Evolutionary conservation across 2,888 invertebrate genomes (phyloP).

Genomic region (Seladonia tumulorum): DNA sequence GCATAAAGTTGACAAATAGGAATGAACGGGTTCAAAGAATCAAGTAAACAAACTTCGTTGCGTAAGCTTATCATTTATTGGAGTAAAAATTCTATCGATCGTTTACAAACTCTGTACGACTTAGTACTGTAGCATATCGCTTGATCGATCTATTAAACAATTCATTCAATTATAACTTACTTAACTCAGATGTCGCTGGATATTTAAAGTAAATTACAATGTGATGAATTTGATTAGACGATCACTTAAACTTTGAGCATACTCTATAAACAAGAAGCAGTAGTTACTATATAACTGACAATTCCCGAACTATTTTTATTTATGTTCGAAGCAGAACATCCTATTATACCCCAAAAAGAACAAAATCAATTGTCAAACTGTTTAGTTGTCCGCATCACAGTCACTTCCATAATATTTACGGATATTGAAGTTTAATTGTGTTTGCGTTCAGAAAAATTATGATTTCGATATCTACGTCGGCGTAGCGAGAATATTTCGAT

Average conservation of each 20-base stretch:
- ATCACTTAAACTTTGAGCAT: neutral
- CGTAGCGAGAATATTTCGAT: slow-evolving; percentile 58
- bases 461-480: slow-evolving; percentile 25
- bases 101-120: slow-evolving; percentile 29
- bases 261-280: neutral
- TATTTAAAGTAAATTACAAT: neutral
- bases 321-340: neutral
- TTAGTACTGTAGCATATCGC: slow-evolving; percentile 7
- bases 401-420: neutral
- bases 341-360: neutral
- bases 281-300: neutral
- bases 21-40: slow-evolving; percentile 66
- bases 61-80: slow-evolving; percentile 55
- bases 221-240: neutral
- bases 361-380: neutral
- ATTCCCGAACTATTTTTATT: neutral
- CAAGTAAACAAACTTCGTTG: slow-evolving; percentile 57
- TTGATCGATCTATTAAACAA: neutral
- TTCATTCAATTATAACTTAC: neutral
- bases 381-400: slow-evolving; percentile 26
- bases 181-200: neutral
- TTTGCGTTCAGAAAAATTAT: neutral
- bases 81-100: slow-evolving; percentile 9
- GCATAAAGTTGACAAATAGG: slow-evolving; percentile 39
- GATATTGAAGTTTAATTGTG: neutral